Conservation (phyloP, 2,113 vertebrate species). For the Lamprotornis superbus region DNA sequence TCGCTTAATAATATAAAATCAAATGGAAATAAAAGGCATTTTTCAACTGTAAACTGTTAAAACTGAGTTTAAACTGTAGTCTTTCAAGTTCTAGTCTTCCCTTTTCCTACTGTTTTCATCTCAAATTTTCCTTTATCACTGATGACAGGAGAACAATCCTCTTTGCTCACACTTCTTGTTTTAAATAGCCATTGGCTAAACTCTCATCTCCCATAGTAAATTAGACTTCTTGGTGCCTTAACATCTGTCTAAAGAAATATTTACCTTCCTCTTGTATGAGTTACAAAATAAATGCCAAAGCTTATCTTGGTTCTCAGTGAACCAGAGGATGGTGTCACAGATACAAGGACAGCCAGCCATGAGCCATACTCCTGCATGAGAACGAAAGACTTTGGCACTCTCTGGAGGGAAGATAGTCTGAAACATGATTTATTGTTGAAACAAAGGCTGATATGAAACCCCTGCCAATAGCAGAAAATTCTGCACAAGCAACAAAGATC, state of each 20-base stretch:
- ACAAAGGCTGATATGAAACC: background rate
- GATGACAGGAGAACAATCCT: background rate
- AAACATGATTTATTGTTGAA: background rate
- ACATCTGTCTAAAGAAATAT: slow-evolving; percentile 25
- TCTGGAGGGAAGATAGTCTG: background rate
- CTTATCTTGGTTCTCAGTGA: background rate
- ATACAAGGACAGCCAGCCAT: background rate
- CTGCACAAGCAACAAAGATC: background rate
- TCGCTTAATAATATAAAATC: background rate
- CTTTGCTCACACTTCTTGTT: background rate
- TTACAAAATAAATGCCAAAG: background rate
- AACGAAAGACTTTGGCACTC: background rate
- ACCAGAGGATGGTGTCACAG: background rate
- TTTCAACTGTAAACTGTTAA: no score
- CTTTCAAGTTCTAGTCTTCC: background rate
- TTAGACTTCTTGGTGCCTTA: background rate
- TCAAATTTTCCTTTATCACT: background rate
- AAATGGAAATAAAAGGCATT: background rate
- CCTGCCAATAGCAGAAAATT: background rate
- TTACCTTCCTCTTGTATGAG: background rate
- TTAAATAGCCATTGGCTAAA: slow-evolving; percentile 16
- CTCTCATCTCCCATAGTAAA: slow-evolving; percentile 19
- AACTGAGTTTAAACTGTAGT: background rate
- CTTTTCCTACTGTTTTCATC: background rate
- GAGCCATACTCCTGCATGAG: background rate